Evolutionary conservation across 2,888 invertebrate genomes (phyloP), one percentile per base, ranked within the genome.

Genomic region (Ditylenchus weischeri): DNA sequence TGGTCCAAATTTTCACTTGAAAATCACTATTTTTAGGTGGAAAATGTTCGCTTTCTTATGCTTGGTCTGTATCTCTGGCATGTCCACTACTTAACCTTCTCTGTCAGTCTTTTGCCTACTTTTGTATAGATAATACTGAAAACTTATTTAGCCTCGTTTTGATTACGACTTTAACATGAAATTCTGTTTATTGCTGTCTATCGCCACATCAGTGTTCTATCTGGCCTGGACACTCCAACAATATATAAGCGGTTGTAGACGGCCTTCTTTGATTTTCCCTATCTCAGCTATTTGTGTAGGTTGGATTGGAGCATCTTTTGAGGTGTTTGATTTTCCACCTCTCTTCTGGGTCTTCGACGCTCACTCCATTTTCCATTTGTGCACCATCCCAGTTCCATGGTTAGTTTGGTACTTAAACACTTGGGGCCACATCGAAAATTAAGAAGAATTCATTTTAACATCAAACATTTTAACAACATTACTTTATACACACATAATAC

Each of bases 151-250:
- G 43, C 11, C 43, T 13, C 43, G 67, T 10, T 74, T 79, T 57
- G 77, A 78, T 62, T 79, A 79, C 65, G 76, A 74, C 35, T 76
- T 69, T 68, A 79, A 79, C 63, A 79, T 79, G 76, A 57, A 35
- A 1, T 68, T 69, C 57, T 79, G 78, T 63, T 69, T 79, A 10
- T 35, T 57, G 0, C 51, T 69, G 8, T 76, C 78, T 0, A 7
- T 73, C 1, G 5, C 66, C 8, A 74, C 76, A 3, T 67, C 75
- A 0, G 36, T 58, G 43, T 38, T 78, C 51, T 79, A 79, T 64
- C 1, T 72, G 5, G 35, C 60, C 29, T 70, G 75, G 65, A 38
- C 75, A 0, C 47, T 57, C 7, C 36, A 60, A 10, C 63, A 58
- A 51, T 23, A 29, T n/a, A 48, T 57, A 11, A 64, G 64, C 29